Conservation (phyloP, 2,888 invertebrate species). For the Spodoptera littoralis region DNA sequence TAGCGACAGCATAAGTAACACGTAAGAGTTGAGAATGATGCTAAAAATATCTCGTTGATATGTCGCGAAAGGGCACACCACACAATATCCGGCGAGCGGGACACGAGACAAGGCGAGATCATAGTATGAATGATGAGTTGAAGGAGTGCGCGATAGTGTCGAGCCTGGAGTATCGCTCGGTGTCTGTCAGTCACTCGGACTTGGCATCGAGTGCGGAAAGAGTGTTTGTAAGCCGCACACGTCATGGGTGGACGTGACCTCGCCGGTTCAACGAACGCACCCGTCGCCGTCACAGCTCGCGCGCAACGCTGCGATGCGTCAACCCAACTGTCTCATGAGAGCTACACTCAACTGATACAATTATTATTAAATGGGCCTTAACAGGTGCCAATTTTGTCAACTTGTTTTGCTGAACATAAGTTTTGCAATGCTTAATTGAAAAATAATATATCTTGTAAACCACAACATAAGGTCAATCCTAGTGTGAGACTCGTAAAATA, state of each 20-base stretch:
- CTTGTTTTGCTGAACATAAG: constrained; percentile 6
- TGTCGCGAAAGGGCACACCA: constrained; percentile 40
- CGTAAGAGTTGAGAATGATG: constrained; percentile 15
- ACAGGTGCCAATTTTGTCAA: constrained; percentile 45
- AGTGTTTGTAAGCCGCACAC: constrained; percentile 72
- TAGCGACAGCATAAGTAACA: constrained; percentile 22
- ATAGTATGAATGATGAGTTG: constrained; percentile 45
- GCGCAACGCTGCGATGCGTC: constrained; percentile 77
- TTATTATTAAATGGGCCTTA: constrained; percentile 41
- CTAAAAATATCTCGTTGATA: constrained; percentile 48
- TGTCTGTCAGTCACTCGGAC: constrained; percentile 55
- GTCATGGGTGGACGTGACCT: constrained; percentile 86
- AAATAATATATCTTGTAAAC: too few relatives aligned
- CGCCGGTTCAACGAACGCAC: constrained; percentile 86
- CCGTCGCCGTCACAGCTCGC: constrained; percentile 75
- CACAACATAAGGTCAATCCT: too few relatives aligned
- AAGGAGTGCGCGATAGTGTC: constrained; percentile 42
- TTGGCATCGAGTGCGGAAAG: constrained; percentile 65
- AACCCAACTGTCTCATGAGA: constrained; percentile 66
- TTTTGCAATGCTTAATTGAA: neutral
- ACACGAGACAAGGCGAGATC: constrained; percentile 35
- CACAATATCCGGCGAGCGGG: constrained; percentile 41
- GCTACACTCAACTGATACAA: constrained; percentile 55
- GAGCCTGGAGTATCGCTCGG: constrained; percentile 32
- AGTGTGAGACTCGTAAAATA: too few relatives aligned